phyloP scores from a whole-genome alignment of 2,797 vertebrate genomes.

The Peromyscus attwateri region DNA sequence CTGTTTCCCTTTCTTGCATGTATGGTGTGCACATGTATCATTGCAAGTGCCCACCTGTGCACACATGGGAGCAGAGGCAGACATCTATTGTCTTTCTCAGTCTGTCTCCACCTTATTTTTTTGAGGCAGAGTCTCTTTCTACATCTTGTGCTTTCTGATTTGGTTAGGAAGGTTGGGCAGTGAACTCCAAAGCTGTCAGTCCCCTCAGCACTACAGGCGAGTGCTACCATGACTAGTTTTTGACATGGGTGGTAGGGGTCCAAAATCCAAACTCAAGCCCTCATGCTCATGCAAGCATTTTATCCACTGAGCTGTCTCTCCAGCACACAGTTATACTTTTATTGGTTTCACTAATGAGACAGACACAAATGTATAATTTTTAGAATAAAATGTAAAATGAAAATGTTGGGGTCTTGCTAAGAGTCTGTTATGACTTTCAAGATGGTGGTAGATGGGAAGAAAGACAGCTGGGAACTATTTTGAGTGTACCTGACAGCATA shows the following conservation, averaged over 20 bases:
- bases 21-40: background rate
- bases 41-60: fast-evolving
- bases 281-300: background rate
- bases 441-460: background rate
- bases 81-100: background rate
- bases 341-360: background rate
- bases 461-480: too few species aligned
- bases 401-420: background rate
- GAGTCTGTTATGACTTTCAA: background rate
- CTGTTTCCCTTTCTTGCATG: background rate
- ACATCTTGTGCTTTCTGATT: background rate
- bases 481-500: background rate
- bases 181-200: background rate
- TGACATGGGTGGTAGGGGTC: background rate
- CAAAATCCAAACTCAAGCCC: background rate
- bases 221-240: background rate
- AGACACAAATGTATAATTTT: background rate
- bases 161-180: background rate
- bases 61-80: background rate
- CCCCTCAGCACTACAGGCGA: background rate
- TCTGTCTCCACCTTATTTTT: background rate
- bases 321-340: background rate
- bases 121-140: background rate
- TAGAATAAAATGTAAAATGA: background rate
- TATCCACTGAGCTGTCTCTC: background rate